These are phyloP conservation scores for Osmerus eperlanus DNA, from an alignment of 2,113 vertebrate genomes.

Conservation along the genomic window DNA sequence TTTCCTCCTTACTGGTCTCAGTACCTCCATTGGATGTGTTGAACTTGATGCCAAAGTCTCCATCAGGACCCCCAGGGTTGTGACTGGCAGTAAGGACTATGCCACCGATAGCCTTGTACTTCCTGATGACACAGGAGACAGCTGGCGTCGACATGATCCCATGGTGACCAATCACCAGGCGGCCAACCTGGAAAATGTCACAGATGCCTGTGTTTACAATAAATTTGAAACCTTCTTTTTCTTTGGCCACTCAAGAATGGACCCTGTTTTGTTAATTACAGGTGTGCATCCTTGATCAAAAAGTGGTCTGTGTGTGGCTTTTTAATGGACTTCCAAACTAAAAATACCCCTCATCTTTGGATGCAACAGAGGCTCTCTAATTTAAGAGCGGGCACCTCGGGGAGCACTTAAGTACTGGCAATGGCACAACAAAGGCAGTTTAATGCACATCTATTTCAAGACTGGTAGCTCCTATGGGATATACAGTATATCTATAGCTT, in stretches of 20 bases:
- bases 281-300: no score
- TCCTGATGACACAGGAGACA: constrained; percentile 90
- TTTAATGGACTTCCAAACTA: constrained; percentile 17
- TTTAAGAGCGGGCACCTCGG: constrained; percentile 19
- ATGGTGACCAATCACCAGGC: constrained; percentile 89
- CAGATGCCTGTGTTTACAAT: constrained; percentile 24
- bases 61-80: constrained; percentile 88
- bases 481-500: no score
- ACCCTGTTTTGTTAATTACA: no score
- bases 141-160: constrained; percentile 93
- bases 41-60: constrained; percentile 96
- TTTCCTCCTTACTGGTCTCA: constrained; percentile 44
- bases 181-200: constrained; percentile 81
- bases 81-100: constrained; percentile 93
- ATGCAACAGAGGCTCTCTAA: constrained; percentile 24
- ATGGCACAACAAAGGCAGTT: constrained; percentile 27
- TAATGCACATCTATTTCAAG: constrained; percentile 31
- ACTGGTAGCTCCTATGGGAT: neutral
- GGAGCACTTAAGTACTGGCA: constrained; percentile 36
- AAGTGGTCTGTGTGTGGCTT: constrained; percentile 2
- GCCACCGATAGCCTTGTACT: constrained; percentile 93
- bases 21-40: constrained; percentile 92
- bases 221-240: no score
- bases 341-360: constrained; percentile 18
- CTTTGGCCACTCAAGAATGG: no score